Evolutionary conservation across 2,113 vertebrate species (phyloP).

Genomic region (Dryoscopus gambensis): DNA sequence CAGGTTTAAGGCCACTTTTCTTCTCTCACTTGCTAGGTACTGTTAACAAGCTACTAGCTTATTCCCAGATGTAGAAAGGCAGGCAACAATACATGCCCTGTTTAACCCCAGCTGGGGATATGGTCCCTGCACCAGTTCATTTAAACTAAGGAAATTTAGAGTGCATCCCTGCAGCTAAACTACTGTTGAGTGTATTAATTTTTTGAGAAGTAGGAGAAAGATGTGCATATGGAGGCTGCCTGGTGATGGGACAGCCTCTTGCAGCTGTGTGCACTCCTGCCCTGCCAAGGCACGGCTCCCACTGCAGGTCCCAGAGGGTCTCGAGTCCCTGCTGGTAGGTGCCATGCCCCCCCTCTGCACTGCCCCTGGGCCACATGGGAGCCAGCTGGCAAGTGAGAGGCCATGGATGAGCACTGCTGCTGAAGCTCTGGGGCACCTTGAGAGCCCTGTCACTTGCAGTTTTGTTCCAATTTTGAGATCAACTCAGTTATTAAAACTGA

Average conservation of each 20-base stretch:
- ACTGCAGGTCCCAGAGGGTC: neutral
- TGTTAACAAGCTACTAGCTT: neutral
- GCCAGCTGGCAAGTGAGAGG: fast-evolving
- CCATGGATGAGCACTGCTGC: neutral
- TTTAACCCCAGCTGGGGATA: neutral
- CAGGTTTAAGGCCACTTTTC: neutral
- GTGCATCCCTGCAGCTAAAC: neutral
- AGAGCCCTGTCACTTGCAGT: neutral
- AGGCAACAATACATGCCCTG: neutral
- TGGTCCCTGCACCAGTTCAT: neutral
- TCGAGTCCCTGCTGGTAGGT: neutral
- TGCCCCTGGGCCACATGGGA: fast-evolving
- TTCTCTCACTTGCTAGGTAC: conserved; percentile 5
- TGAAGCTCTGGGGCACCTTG: neutral
- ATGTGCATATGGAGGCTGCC: neutral
- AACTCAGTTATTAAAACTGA: neutral
- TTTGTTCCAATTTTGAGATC: neutral
- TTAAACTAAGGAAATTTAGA: conserved; percentile 31
- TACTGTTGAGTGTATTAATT: neutral
- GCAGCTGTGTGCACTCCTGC: conserved; percentile 3
- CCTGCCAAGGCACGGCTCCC: neutral
- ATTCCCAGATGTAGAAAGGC: neutral
- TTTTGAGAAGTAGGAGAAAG: neutral
- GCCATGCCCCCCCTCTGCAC: neutral
- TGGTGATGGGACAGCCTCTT: neutral